Conservation (phyloP, 1,140 invertebrate species). For the Solenopsis fugax region DNA sequence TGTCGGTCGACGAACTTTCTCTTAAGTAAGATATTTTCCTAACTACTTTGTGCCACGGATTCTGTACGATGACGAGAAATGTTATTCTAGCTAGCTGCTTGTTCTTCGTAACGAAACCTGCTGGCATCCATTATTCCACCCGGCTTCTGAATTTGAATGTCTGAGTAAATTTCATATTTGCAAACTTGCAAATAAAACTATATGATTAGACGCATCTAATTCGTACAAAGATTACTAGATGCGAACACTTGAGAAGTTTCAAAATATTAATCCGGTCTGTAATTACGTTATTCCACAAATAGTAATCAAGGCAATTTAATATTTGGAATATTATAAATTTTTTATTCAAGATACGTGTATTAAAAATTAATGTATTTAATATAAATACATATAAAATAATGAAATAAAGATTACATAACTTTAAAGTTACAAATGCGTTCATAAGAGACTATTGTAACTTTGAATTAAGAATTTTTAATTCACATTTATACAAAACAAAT, state of each 20-base stretch:
- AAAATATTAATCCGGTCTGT: neutral
- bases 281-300: neutral
- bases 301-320: neutral
- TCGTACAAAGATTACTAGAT: neutral
- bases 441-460: neutral
- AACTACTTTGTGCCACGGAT: slow-evolving; percentile 75
- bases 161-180: neutral
- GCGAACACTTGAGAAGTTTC: neutral
- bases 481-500: neutral
- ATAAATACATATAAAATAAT: neutral
- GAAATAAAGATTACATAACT: neutral
- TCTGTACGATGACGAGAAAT: slow-evolving; percentile 35
- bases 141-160: neutral
- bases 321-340: neutral
- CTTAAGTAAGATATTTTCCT: slow-evolving; percentile 78
- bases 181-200: neutral
- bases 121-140: slow-evolving; percentile 40
- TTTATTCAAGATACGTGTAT: neutral
- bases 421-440: neutral
- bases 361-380: neutral
- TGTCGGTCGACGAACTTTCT: slow-evolving; percentile 76
- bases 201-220: neutral
- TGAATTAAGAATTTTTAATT: neutral
- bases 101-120: slow-evolving; percentile 11
- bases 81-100: slow-evolving; percentile 66